phyloP scores from a whole-genome alignment of 2,888 invertebrate species.

The Lissocephala sabroskyi region DNA sequence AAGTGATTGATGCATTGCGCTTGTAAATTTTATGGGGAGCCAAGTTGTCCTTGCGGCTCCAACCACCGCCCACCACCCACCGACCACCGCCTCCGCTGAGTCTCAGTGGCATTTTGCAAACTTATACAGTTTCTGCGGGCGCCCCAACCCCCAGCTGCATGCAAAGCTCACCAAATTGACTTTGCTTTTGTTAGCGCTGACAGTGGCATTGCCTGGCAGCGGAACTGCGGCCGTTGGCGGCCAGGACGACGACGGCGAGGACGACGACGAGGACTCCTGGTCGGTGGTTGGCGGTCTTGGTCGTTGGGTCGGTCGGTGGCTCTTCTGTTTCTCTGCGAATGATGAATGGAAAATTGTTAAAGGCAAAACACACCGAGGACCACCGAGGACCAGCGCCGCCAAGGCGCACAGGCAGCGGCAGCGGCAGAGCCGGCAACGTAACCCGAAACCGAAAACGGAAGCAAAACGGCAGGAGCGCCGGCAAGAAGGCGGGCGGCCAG shows the following conservation, averaged over 20 bases:
- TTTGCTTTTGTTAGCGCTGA: slow-evolving; percentile 64
- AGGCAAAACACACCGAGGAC: slow-evolving; percentile 30
- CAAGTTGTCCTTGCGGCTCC: too few relatives aligned
- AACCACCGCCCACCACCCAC: background rate
- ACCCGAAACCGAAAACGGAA: background rate
- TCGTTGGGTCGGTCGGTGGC: slow-evolving; percentile 5
- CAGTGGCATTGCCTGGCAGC: slow-evolving; percentile 45
- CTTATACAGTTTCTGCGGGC: background rate
- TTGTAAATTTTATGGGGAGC: slow-evolving; percentile 42
- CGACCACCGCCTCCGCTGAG: background rate
- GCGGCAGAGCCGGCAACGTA: slow-evolving; percentile 6
- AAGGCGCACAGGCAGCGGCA: background rate
- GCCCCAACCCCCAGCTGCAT: slow-evolving; percentile 20
- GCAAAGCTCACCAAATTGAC: slow-evolving; percentile 65
- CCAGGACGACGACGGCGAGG: background rate
- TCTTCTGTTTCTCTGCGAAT: slow-evolving; percentile 21
- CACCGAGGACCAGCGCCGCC: background rate
- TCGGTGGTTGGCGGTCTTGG: background rate
- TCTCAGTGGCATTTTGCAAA: background rate
- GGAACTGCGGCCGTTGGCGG: background rate
- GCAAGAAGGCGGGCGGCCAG: too few relatives aligned
- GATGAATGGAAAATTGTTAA: slow-evolving; percentile 64
- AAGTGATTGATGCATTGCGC: slow-evolving; percentile 59
- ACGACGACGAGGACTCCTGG: slow-evolving; percentile 3
- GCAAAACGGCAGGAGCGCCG: background rate